phyloP scores from a whole-genome alignment of 2,888 invertebrate genomes.

The Drosophila kuntzei region DNA sequence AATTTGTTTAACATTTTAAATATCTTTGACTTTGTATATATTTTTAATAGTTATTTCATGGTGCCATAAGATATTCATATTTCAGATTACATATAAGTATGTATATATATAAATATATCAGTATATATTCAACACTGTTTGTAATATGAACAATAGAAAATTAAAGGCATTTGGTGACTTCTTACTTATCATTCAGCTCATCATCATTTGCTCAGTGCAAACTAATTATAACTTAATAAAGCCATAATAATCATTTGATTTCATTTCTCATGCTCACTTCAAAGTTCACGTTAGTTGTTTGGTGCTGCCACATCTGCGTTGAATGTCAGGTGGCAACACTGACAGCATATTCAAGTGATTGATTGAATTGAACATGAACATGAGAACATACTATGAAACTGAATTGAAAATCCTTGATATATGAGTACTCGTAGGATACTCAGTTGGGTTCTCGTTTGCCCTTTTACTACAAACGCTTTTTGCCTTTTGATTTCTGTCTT shows the following conservation, averaged over 20 bases:
- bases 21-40: neutral
- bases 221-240: constrained; percentile 58
- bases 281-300: neutral
- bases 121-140: constrained; percentile 25
- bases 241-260: constrained; percentile 36
- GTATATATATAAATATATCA: constrained; percentile 3
- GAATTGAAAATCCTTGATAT: constrained; percentile 39
- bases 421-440: constrained; percentile 12
- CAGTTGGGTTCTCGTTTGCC: constrained; percentile 18
- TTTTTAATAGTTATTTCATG: constrained; percentile 16
- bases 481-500: constrained; percentile 11
- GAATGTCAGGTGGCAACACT: neutral
- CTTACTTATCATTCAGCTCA: constrained; percentile 24
- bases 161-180: constrained; percentile 74
- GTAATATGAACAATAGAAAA: constrained; percentile 58
- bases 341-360: neutral
- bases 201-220: constrained; percentile 32
- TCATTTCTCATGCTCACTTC: neutral
- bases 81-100: neutral
- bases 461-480: constrained; percentile 4
- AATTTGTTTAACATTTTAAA: neutral
- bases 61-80: constrained; percentile 16
- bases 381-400: constrained; percentile 16
- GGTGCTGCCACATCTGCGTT: neutral
- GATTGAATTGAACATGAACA: neutral